Conservation (phyloP, 2,888 invertebrate genomes). For the Podabrus alpinus region DNA sequence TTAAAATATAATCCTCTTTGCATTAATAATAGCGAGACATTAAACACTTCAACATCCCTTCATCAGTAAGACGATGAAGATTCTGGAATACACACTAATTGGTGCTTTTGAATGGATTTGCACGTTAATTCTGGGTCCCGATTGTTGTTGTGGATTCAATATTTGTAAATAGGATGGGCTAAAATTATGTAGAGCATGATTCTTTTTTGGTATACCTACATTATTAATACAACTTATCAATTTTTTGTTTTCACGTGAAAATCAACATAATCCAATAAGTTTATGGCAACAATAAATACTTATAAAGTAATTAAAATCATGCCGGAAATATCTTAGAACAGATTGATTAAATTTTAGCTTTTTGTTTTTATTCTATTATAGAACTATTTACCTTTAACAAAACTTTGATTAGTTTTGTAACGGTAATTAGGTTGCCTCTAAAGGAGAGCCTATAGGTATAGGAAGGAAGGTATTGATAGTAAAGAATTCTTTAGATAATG, state of each 20-base stretch:
- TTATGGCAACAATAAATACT: not conserved
- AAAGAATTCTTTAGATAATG: not conserved
- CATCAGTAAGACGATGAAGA: conserved; percentile 41
- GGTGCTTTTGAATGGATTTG: conserved; percentile 37
- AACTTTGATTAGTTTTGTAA: conserved; percentile 14
- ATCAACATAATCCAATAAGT: not conserved
- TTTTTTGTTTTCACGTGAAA: not conserved
- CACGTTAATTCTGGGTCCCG: conserved; percentile 28
- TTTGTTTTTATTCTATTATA: conserved; percentile 3
- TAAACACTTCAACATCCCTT: conserved; percentile 43
- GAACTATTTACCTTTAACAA: not conserved
- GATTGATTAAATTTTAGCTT: not conserved
- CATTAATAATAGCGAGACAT: conserved; percentile 46
- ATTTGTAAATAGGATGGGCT: conserved; percentile 20
- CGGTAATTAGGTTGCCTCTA: conserved; percentile 8
- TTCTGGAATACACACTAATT: conserved; percentile 42
- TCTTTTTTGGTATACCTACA: not conserved
- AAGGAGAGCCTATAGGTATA: not conserved
- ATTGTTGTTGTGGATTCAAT: conserved; percentile 23
- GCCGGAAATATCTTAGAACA: not conserved
- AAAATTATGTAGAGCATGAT: conserved; percentile 5
- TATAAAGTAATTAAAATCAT: conserved; percentile 1
- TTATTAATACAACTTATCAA: not conserved
- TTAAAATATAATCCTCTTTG: conserved; percentile 46
- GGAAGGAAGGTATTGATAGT: conserved; percentile 2